Evolutionary conservation across 2,113 vertebrate species (phyloP), one percentile per base, ranked within the genome.

Genomic region (Lophochroa leadbeateri): DNA sequence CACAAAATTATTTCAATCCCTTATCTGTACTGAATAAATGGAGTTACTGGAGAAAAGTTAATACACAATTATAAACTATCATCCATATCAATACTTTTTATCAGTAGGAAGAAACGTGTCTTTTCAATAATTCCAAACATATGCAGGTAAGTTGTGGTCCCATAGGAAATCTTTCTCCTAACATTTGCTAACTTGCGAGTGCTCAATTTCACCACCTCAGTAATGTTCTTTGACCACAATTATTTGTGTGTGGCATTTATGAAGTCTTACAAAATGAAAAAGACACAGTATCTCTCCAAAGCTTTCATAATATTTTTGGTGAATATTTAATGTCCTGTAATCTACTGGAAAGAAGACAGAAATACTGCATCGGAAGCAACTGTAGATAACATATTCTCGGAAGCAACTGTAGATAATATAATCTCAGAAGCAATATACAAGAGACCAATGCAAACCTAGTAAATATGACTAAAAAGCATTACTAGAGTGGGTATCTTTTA

Each of bases 391-490:
- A 3, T 35, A 3, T 35, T 74, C 50, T 87, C 77, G 80, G 58
- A 84, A 85, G 20, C 33, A 78, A 61, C 10, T 67, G 47, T 29
- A 25, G 27, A 82, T 11, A 90, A 79, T n/a, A 49, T 3, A 3
- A 35, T 70, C 47, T 89, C 77, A 82, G 63, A 84, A 85, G 20
- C 33, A 78, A 61, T 13, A 49, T 23, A 39, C 1, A 6, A 50
- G 17, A 37, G n/a, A 33, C 25, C 75, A 84, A 69, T 37, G 14
- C 50, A 85, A 95, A 69, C 17, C 35, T 49, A 24, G 11, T 77
- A 92, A 85, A 86, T 61, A 67, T 23, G 17, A 70, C 25, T 61
- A 85, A 76, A 96, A 97, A 86, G 63, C 83, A 57, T 92, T 87
- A 91, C 43, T 87, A 91, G 63, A 85, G 37, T 78, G 80, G 33